Percentiles rank a stretch among this genome's conserved stretches.
phyloP scores from a whole-genome alignment of 2,797 vertebrate genomes.

The Danio aesculapii region DNA sequence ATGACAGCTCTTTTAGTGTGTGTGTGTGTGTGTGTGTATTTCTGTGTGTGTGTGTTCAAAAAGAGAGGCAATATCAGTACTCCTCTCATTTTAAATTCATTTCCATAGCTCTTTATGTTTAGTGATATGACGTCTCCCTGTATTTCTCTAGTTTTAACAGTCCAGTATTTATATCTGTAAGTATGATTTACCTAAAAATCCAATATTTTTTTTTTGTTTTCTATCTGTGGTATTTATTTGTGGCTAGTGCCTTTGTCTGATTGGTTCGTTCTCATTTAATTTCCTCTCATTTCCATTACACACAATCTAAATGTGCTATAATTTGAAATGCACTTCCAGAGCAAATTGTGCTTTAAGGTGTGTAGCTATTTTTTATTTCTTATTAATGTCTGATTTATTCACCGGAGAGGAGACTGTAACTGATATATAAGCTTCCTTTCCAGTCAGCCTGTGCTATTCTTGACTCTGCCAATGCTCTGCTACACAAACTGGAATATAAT shows the following conservation, averaged over 20 bases:
- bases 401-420: not conserved
- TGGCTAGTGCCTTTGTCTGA: constrained; percentile 75
- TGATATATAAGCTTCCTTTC: constrained; percentile 31
- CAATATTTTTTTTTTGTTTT: constrained; percentile 77
- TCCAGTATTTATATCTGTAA: constrained; percentile 86
- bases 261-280: constrained; percentile 56
- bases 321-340: constrained; percentile 3
- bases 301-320: constrained; percentile 12
- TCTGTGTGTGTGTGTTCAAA: constrained; percentile 53
- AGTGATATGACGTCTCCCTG: constrained; percentile 65
- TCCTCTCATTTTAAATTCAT: constrained; percentile 51
- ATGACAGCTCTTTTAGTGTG: constrained; percentile 21
- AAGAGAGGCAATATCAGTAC: constrained; percentile 40
- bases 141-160: constrained; percentile 79
- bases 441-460: constrained; percentile 52
- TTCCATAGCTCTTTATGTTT: constrained; percentile 74
- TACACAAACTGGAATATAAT: constrained; percentile 73
- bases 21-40: constrained; percentile 49
- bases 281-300: constrained; percentile 47
- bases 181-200: constrained; percentile 77
- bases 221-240: constrained; percentile 87
- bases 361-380: constrained; percentile 68
- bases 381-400: constrained; percentile 34
- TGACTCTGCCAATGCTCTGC: constrained; percentile 59
- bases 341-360: constrained; percentile 57